Base-by-base conservation (phyloP, 2,797 vertebrate species). In the Arvicola amphibius region DNA sequence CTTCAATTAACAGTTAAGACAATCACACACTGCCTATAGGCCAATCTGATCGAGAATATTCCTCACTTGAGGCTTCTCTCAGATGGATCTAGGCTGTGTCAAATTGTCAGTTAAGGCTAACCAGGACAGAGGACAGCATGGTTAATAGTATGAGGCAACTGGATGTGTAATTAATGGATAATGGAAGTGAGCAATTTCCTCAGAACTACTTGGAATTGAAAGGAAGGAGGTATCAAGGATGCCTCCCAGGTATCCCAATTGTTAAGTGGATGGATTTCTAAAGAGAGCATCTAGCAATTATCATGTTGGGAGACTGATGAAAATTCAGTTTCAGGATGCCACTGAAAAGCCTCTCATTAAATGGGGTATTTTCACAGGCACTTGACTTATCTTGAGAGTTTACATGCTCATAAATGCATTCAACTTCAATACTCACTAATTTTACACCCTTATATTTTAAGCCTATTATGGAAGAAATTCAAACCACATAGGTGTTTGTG, bases 321-420 rank as follows among this genome's bases (percentile, higher is more conserved):
- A 96, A 40, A 25, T 29, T 74, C 32, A 13, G 48, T 76, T 69
- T 46, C 32, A 87, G 37, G 43, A 94, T 93, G 85, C 80, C 65
- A 48, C 65, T 85, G 51, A 77, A 93, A 90, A 96, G 25, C 29
- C 67, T 89, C 71, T 96, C 51, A 12, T 90, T 88, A 77, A 25
- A 76, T 73, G 21, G 29, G 73, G 23, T 51, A 86, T 78, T 61
- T 84, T 73, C 90, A 81, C 14, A 81, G 84, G 88, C 78, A 85
- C 80, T 96, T 97, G 94, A 96, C 96, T 94, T 96, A 96, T 97
- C 90, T 96, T 95, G 92, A 97, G 96, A 97, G 97, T 90, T 93
- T 97, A 51, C 94, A 94, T 48, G 71, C 65, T 98, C 94, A 94
- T 92, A 98, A 97, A 97, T 94, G 76, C 94, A 94, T 73, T 97